Evolutionary conservation across 2,113 vertebrate species (phyloP).

Genomic region (Lophotis ruficrista): DNA sequence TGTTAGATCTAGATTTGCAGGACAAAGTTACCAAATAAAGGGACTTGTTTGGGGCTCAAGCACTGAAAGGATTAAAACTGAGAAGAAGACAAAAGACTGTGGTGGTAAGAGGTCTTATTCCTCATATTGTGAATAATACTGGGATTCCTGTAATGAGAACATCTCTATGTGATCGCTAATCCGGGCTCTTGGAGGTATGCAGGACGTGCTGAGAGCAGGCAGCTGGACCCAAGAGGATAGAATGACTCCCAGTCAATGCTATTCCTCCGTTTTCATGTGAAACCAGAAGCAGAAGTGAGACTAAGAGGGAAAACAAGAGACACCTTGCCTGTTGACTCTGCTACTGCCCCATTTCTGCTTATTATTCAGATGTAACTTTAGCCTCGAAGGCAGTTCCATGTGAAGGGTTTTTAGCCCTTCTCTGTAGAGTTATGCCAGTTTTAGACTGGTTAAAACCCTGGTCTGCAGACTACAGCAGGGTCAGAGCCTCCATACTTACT

Average conservation of each 20-base stretch:
- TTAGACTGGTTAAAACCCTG: not conserved
- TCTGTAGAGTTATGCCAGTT: not conserved
- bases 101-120: not conserved
- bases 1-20: not conserved
- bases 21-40: not conserved
- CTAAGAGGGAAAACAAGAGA: not conserved
- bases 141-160: not conserved
- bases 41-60: not conserved
- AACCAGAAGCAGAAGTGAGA: not conserved
- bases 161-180: not conserved
- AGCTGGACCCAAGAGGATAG: not conserved
- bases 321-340: not conserved
- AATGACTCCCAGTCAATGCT: not conserved
- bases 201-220: not conserved
- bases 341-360: not conserved
- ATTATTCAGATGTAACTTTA: not conserved
- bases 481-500: no score
- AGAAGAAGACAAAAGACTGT: not conserved
- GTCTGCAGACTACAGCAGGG: not conserved
- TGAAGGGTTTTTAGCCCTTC: not conserved
- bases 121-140: not conserved
- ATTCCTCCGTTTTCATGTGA: not conserved
- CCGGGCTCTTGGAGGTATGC: not conserved
- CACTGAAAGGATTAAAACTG: not conserved
- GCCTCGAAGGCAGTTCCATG: not conserved